phyloP scores from a whole-genome alignment of 2,888 invertebrate genomes.

The Eristalis intricaria region DNA sequence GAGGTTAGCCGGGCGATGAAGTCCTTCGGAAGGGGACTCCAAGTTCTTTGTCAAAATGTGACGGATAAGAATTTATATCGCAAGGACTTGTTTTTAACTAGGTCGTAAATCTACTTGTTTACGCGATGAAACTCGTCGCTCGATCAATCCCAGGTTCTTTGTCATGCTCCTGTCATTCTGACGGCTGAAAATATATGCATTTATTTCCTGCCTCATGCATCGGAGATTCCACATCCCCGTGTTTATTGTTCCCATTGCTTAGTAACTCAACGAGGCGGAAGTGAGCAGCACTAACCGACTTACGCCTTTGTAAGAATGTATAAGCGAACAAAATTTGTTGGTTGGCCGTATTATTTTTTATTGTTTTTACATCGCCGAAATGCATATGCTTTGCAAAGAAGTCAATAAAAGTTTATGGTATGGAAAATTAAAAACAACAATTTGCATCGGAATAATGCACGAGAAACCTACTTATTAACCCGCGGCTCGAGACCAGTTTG shows the following conservation, averaged over 20 bases:
- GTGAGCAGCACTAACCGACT: neutral
- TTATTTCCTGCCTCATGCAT: neutral
- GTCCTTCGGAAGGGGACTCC: neutral
- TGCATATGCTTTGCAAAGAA: neutral
- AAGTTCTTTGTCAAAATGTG: conserved; percentile 19
- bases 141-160: neutral
- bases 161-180: conserved; percentile 45
- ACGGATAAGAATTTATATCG: conserved; percentile 35
- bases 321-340: no score
- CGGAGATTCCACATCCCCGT: neutral
- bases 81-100: conserved; percentile 57
- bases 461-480: neutral
- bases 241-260: neutral
- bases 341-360: no score
- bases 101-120: conserved; percentile 54
- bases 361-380: neutral
- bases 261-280: conserved; percentile 36
- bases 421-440: neutral
- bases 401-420: neutral
- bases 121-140: conserved; percentile 30
- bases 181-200: neutral
- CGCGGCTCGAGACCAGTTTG: neutral
- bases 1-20: neutral
- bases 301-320: neutral
- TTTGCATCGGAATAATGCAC: conserved; percentile 16